phyloP scores from a whole-genome alignment of 2,797 vertebrate species.

The Macrochelys suwanniensis region DNA sequence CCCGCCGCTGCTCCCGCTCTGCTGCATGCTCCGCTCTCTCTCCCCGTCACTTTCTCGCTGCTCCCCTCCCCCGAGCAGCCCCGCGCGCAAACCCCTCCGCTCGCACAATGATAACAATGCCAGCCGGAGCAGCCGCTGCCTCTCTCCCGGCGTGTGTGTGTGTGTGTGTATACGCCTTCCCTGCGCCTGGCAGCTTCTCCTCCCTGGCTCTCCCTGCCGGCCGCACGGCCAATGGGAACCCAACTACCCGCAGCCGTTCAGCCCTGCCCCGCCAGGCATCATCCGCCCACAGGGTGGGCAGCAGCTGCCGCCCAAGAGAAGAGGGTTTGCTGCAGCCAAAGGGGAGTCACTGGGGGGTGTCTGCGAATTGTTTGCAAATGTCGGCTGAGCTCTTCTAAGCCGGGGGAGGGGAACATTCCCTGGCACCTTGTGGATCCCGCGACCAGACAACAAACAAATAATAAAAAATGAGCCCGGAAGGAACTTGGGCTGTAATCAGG shows the following conservation, averaged over 20 bases:
- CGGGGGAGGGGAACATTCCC: background rate
- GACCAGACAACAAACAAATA: background rate
- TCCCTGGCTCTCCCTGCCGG: conserved; percentile 68
- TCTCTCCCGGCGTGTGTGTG: background rate
- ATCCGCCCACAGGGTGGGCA: conserved; percentile 35
- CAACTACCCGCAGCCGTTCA: conserved; percentile 33
- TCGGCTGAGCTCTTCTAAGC: background rate
- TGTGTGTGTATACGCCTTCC: conserved; percentile 21
- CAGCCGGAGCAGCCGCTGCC: conserved; percentile 38
- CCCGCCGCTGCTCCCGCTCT: conserved; percentile 32
- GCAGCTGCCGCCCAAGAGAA: background rate
- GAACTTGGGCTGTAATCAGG: background rate
- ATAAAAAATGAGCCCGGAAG: conserved; percentile 44
- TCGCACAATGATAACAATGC: conserved; percentile 68
- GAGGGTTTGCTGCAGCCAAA: conserved; percentile 30
- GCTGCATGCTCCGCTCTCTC: conserved; percentile 37
- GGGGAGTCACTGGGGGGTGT: conserved; percentile 6
- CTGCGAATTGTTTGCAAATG: background rate
- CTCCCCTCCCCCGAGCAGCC: conserved; percentile 49
- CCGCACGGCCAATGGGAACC: conserved; percentile 77
- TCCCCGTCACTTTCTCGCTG: conserved; percentile 53
- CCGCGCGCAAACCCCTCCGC: conserved; percentile 53
- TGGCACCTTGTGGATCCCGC: background rate
- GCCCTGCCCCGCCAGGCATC: conserved; percentile 34
- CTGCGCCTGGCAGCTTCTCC: conserved; percentile 63